Conservation (phyloP, 2,888 invertebrate genomes). For the Nineta flava region DNA sequence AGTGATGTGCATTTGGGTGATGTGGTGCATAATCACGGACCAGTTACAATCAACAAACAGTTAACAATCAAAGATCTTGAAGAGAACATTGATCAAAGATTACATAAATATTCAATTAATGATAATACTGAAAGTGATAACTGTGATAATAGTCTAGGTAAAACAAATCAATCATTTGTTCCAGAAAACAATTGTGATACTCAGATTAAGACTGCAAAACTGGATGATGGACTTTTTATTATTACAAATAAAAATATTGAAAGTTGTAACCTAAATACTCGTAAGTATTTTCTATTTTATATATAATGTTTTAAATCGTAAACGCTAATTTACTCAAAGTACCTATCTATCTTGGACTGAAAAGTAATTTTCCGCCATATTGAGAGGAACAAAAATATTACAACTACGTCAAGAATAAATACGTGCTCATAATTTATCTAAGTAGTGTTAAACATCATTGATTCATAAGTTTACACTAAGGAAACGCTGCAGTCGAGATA, state of each 20-base stretch:
- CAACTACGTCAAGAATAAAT: too few species aligned
- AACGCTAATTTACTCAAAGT: too few species aligned
- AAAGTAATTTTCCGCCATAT: too few species aligned
- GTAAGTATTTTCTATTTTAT: too few species aligned
- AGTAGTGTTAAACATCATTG: too few species aligned
- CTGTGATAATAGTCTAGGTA: neutral
- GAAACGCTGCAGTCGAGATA: too few species aligned
- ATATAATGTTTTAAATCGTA: too few species aligned
- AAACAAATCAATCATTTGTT: neutral
- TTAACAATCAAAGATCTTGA: conserved; percentile 1
- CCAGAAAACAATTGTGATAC: neutral
- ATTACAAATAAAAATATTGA: conserved; percentile 1
- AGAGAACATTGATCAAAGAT: neutral
- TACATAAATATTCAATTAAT: neutral
- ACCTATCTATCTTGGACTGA: too few species aligned
- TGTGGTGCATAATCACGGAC: conserved; percentile 60
- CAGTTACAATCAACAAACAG: conserved; percentile 61
- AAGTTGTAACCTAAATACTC: too few species aligned
- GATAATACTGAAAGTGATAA: neutral
- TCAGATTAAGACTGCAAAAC: conserved; percentile 1
- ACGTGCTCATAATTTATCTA: too few species aligned
- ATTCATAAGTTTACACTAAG: too few species aligned
- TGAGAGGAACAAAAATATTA: too few species aligned
- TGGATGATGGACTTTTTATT: conserved; percentile 2
- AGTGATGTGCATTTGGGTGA: conserved; percentile 61